Evolutionary conservation across 2,888 invertebrate species (phyloP).

Genomic region (Drosophila recens): DNA sequence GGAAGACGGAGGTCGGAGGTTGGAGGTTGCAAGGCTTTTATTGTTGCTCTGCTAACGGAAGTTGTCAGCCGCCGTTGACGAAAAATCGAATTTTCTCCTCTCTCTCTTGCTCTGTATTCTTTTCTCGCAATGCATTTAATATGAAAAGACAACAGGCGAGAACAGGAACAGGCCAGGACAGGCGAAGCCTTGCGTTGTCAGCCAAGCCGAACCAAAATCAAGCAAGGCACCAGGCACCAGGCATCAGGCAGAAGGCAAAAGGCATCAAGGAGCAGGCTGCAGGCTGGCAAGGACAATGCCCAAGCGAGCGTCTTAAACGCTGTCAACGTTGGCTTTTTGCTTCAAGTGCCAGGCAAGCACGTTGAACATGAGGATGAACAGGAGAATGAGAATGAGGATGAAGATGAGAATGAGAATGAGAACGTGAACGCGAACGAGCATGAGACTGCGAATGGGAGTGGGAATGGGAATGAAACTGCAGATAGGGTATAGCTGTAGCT

Average conservation of each 20-base stretch:
- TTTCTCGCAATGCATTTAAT: constrained; percentile 77
- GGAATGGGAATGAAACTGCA: constrained; percentile 2
- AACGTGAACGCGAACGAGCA: neutral
- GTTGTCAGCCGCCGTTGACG: constrained; percentile 67
- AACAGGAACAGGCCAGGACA: constrained; percentile 30
- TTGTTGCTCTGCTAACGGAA: constrained; percentile 67
- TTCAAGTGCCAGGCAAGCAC: constrained; percentile 68
- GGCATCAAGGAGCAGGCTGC: constrained; percentile 11
- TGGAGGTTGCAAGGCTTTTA: constrained; percentile 29
- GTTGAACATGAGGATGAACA: constrained; percentile 23
- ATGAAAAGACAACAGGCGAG: constrained; percentile 78
- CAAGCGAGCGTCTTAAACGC: constrained; percentile 78
- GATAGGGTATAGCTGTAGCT: neutral
- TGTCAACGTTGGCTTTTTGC: constrained; percentile 81
- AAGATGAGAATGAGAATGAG: neutral
- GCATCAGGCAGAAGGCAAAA: constrained; percentile 6
- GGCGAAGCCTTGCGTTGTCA: constrained; percentile 70
- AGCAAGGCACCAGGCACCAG: constrained; percentile 14
- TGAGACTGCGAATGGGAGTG: neutral
- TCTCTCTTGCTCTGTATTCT: constrained; percentile 22
- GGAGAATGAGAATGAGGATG: neutral
- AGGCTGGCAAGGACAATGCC: constrained; percentile 76
- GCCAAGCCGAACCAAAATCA: constrained; percentile 26
- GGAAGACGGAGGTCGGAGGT: neutral
- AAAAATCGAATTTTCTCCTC: constrained; percentile 68